phyloP scores from a whole-genome alignment of 2,113 vertebrate species.

The Diadophis punctatus region DNA sequence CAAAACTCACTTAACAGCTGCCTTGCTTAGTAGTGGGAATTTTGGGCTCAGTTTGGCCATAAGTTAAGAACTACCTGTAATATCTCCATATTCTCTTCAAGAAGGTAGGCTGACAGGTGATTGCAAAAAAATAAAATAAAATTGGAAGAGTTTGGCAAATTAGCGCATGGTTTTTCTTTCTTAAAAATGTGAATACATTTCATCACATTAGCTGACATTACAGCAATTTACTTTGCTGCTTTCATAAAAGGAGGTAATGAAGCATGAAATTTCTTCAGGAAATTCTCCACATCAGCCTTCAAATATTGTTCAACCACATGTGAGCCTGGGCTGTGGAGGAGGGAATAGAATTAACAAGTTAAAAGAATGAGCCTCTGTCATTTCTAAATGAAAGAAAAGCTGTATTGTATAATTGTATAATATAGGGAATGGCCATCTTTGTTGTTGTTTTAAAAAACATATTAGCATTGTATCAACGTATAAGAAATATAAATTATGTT shows the following conservation, averaged over 20 bases:
- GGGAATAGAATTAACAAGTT: slow-evolving; percentile 45
- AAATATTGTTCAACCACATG: slow-evolving; percentile 53
- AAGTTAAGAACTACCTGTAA: not conserved
- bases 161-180: slow-evolving; percentile 43
- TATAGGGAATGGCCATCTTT: slow-evolving; percentile 1
- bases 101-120: slow-evolving; percentile 31
- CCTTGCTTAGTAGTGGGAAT: not conserved
- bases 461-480: not conserved
- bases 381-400: slow-evolving; percentile 54
- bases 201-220: slow-evolving; percentile 60
- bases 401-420: slow-evolving; percentile 15
- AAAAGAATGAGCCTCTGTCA: slow-evolving; percentile 46
- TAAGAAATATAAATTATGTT: not conserved
- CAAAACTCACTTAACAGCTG: not conserved
- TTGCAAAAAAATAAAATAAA: slow-evolving; percentile 27
- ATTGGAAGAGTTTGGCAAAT: slow-evolving; percentile 51
- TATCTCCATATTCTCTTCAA: not conserved
- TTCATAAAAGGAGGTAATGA: slow-evolving; percentile 64
- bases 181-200: slow-evolving; percentile 56
- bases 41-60: not conserved
- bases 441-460: not conserved
- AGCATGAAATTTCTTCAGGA: slow-evolving; percentile 65
- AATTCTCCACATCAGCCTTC: slow-evolving; percentile 59
- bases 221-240: slow-evolving; percentile 66
- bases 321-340: slow-evolving; percentile 39